phyloP scores from a whole-genome alignment of 2,888 invertebrate species.

The Sialis lutaria region DNA sequence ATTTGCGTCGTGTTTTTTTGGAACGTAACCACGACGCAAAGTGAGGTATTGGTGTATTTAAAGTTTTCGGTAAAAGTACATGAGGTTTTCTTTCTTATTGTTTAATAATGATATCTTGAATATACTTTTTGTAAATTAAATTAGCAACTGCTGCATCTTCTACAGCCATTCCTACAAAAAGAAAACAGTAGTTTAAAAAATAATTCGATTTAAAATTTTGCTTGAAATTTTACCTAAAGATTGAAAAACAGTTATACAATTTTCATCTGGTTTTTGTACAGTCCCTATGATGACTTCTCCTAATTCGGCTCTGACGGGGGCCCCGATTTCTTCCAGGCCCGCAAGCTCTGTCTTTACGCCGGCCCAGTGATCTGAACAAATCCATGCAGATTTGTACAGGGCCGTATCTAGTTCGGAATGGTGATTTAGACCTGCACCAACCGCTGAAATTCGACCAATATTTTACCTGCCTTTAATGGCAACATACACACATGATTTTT shows the following conservation, averaged over 20 bases:
- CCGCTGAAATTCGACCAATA: too few species aligned
- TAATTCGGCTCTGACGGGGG: constrained; percentile 33
- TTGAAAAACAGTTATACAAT: constrained; percentile 37
- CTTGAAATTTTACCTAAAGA: constrained; percentile 31
- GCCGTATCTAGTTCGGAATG: constrained; percentile 32
- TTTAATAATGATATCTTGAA: neutral
- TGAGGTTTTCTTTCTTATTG: neutral
- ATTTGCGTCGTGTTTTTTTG: too few species aligned
- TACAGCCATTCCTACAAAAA: constrained; percentile 35
- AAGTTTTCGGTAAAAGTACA: too few species aligned
- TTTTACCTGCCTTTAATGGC: too few species aligned
- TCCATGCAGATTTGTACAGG: constrained; percentile 28
- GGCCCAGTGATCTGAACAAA: constrained; percentile 36
- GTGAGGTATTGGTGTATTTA: too few species aligned
- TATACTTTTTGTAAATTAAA: constrained; percentile 24
- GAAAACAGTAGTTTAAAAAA: constrained; percentile 5
- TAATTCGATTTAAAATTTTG: neutral
- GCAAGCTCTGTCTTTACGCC: constrained; percentile 33
- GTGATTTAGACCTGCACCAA: constrained; percentile 34
- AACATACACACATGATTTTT: too few species aligned
- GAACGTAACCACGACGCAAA: too few species aligned
- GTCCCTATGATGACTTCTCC: constrained; percentile 31
- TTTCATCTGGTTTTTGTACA: constrained; percentile 16
- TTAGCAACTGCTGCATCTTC: constrained; percentile 41
- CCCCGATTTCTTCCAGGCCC: constrained; percentile 28